Conservation (phyloP, 1,140 invertebrate genomes). For the Caenorhabditis remanei region DNA sequence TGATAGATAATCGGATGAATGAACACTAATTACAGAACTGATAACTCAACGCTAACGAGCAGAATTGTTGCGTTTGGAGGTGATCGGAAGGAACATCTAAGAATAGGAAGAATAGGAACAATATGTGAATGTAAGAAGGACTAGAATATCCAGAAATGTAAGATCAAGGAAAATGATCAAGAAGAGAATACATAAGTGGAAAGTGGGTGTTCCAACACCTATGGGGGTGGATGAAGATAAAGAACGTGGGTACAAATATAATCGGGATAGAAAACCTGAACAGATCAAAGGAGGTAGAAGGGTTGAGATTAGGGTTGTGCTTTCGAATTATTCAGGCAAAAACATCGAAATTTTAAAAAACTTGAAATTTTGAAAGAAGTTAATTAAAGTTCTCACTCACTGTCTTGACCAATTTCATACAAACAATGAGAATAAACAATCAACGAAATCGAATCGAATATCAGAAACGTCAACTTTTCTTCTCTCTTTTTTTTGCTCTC, state of each 20-base stretch:
- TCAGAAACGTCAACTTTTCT: slow-evolving; percentile 24
- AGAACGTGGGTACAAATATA: too few relatives aligned
- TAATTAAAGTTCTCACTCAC: background rate
- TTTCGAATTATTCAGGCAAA: too few relatives aligned
- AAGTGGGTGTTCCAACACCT: too few relatives aligned
- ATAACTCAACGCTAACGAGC: background rate
- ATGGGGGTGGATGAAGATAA: too few relatives aligned
- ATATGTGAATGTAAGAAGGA: too few relatives aligned
- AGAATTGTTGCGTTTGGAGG: background rate
- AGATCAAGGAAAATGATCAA: slow-evolving; percentile 17
- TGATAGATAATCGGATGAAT: slow-evolving; percentile 12
- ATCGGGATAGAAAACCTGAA: too few relatives aligned
- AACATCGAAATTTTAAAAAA: too few relatives aligned
- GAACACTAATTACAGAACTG: slow-evolving; percentile 10
- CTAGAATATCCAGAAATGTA: background rate
- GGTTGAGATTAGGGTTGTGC: too few relatives aligned
- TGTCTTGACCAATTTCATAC: background rate
- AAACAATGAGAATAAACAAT: slow-evolving; percentile 1
- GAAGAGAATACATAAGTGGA: background rate
- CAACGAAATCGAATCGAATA: background rate
- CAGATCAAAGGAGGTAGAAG: too few relatives aligned
- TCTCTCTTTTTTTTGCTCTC: background rate
- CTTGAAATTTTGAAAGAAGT: background rate
- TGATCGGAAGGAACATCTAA: background rate
- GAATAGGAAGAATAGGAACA: background rate